Conservation (phyloP, 2,797 vertebrate genomes). For the Tiaroga cobitis region DNA sequence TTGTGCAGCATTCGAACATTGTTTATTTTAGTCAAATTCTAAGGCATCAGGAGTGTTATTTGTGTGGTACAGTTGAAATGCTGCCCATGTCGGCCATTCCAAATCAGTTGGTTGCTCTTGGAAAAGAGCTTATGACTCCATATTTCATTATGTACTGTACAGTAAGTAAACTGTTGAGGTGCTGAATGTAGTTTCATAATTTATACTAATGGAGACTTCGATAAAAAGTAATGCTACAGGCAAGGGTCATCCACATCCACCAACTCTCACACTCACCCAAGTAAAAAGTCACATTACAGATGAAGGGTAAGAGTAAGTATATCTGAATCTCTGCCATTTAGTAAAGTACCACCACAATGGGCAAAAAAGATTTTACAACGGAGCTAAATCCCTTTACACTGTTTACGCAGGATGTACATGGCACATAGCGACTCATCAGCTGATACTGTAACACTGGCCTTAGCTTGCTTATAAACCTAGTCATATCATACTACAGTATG, state of each 20-base stretch:
- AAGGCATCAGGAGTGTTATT: background rate
- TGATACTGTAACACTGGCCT: background rate
- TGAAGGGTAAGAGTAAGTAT: conserved; percentile 35
- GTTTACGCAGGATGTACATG: background rate
- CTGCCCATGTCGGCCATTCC: background rate
- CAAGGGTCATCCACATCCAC: background rate
- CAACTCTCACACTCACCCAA: background rate
- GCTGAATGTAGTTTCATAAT: background rate
- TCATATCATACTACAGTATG: background rate
- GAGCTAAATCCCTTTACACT: background rate
- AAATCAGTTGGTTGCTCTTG: background rate
- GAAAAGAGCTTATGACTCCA: background rate
- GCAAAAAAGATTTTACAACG: background rate
- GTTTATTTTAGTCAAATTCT: background rate
- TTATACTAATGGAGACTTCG: background rate
- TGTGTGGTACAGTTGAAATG: background rate
- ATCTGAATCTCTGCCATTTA: conserved; percentile 29
- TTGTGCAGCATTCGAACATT: background rate
- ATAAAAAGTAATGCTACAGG: background rate
- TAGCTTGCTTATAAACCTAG: background rate
- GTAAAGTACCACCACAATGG: background rate
- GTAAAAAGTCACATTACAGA: conserved; percentile 58
- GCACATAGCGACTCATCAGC: background rate
- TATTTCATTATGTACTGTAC: background rate
- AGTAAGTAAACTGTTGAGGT: background rate